phyloP scores from a whole-genome alignment of 2,113 vertebrate genomes.

The Leucopsar rothschildi region DNA sequence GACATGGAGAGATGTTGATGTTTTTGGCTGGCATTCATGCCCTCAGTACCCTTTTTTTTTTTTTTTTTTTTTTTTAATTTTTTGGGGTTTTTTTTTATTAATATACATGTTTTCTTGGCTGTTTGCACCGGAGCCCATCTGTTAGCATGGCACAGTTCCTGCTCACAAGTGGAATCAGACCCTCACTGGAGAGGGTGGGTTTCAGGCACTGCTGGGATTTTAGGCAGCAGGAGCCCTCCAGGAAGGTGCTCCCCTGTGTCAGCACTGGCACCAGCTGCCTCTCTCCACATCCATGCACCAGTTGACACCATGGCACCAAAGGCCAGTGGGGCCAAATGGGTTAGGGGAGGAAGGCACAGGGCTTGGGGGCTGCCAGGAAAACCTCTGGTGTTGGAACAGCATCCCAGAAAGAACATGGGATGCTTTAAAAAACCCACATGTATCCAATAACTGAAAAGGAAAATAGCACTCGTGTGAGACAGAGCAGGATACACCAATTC shows the following conservation, averaged over 20 bases:
- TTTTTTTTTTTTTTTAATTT: background rate
- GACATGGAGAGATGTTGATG: constrained; percentile 49
- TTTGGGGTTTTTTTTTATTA: background rate
- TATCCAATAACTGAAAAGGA: background rate
- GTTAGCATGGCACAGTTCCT: constrained; percentile 63
- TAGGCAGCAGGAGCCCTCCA: background rate
- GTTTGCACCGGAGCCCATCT: constrained; percentile 58
- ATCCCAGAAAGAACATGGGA: fast-evolving
- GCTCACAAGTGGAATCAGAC: constrained; percentile 58
- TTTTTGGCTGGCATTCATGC: constrained; percentile 65
- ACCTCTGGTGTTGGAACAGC: fast-evolving
- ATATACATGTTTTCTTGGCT: constrained; percentile 67
- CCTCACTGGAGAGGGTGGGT: background rate
- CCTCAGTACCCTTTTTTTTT: constrained; percentile 23
- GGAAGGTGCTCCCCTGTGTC: background rate
- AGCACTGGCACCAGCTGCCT: background rate
- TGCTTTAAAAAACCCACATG: background rate
- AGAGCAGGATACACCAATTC: background rate
- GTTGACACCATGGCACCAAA: background rate
- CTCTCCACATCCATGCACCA: constrained; percentile 31
- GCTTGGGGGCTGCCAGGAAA: background rate
- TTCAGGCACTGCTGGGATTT: background rate
- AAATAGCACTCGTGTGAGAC: background rate
- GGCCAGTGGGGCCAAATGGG: fast-evolving
- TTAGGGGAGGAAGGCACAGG: background rate